Base-by-base conservation (phyloP, 2,113 vertebrate species). In the Apaloderma vittatum region DNA sequence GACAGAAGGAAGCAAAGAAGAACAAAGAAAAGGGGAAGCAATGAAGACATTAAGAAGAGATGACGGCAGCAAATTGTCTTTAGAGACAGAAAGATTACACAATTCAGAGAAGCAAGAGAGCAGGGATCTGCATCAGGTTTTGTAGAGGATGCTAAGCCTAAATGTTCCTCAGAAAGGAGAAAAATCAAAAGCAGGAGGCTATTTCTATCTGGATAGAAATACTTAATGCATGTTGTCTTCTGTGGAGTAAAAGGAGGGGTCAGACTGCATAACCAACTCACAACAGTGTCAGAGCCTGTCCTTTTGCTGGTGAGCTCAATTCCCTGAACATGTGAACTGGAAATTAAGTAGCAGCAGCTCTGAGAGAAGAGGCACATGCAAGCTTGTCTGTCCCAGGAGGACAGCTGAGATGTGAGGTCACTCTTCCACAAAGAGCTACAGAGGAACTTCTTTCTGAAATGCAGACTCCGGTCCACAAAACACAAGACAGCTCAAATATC, bases 301-400 rank as follows among this genome's bases (percentile, higher is more conserved):
- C 21, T 79, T 87, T 49, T 52, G 23, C 54, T n/a, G 40, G 30
- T 85, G 68, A 79, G 18, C 49, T 88, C 51, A 11, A 4, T 16
- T 49, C 73, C 78, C 40, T 14, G 27, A 80, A 73, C 20, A 65
- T 0, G 0, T 40, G 49, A 72, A 62, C 21, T 52, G 32, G 29
- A 72, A 83, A 75, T 49, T 32, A 32, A 65, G 29, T 27, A 86
- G 48, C 49, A 88, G 46, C 40, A 83, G 49, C 54, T 70, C 78
- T 58, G 45, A 75, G 52, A 59, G 62, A 72, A 76, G 45, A 68
- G 58, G 18, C 26, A 48, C 30, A 66, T 17, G 36, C 19, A 54
- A 66, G 11, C 8, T 59, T 1, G 0, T 17, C 54, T 2, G 2
- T n/a, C 21, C 23, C 13, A 5, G 49, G 18, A 87, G 24, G 21